Base-by-base conservation (phyloP, 2,797 vertebrate species). In the Enteromius treurensis region DNA sequence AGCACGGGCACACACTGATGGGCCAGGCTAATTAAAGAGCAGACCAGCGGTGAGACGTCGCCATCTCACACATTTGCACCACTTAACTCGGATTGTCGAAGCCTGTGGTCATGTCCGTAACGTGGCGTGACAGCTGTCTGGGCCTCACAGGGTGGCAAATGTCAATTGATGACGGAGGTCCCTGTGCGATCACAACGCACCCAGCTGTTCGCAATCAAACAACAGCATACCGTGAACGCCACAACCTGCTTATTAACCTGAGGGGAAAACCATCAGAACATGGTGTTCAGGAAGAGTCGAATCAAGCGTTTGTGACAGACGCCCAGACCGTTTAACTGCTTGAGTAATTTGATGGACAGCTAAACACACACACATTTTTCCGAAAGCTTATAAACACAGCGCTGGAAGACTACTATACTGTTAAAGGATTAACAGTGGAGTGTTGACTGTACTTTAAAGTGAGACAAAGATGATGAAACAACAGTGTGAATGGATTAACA, bases 1-100 rank as follows among this genome's bases (percentile, higher is more conserved):
- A 82, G 79, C 71, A 5, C 45, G 29, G 84, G 64, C 75, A 81
- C 77, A 55, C 15, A 5, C 81, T 85, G 85, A 86, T 77, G 81
- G 87, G 64, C 34, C 64, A 58, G 65, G 79, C 79, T 87, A 87
- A 88, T 87, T 88, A 87, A 79, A 86, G 86, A 77, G 69, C 58
- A 45, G 84, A 74, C 75, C 65, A 55, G 78, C 51, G 37, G 85
- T 79, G 81, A 86, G 84, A 85, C 79, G 70, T 77, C 69, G 68
- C 29, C 85, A 85, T 79, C 85, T 87, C 76, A 74, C 79, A 88
- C 75, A 87, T 87, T 87, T 84, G 86, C 85, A 77, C 78, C 84
- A 85, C 80, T 88, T 87, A 88, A 85, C 84, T 80, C 58, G 13
- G 70, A 69, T 80, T 78, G 51, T 74, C 65, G 5, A 80, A 79